Evolutionary conservation across 35 echinoderm and acorn worm species (phyloP), one percentile per base, ranked within the genome.

Genomic region (Lytechinus variegatus): DNA sequence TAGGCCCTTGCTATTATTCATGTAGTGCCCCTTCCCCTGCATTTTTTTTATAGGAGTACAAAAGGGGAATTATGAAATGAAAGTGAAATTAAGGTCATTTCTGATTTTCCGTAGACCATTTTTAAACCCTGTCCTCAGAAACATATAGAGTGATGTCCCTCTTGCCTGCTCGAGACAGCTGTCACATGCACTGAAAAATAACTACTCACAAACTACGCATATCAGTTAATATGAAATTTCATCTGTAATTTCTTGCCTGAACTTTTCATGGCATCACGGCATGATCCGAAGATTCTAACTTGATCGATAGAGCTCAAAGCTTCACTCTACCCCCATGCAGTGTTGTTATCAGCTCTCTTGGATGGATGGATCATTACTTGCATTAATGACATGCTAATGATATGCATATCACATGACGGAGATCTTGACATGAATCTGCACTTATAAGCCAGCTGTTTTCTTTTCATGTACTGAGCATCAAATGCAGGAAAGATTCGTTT

Each of bases 151-250:
- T 44, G 33, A 44, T 44, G 33, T 44, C 33, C 33, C 33, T 44
- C 33, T 44, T 44, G 33, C 33, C 33, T 1, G 33, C 33, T 44
- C 33, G 2, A 44, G 33, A 79, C 7, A 79, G 66, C 19, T 79
- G 66, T 79, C 66, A 79, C 66, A 79, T 21, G 19, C 21, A 79
- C 19, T 79, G 19, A 79, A 79, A 24, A 79, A 79, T 44, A 1
- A 24, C 2, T n/a, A 79, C 5, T 71, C 61, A 21, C 61, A 71
- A 71, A 71, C 61, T 71, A 16, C n/a, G 14, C 16, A 79, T 79
- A 79, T 79, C 66, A 79, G 66, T 79, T 79, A 79, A 79, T 79
- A 79, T 79, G 66, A 79, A 79, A 79, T 79, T 79, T 79, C 66
- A 79, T 79, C 66, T 79, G 6, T 44, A 44, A 44, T 79, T 79